Percentiles rank a stretch among this genome's conserved stretches.
Evolutionary conservation across 1,140 invertebrate species (phyloP).

Genomic region (Lordiphosa clarofinis): DNA sequence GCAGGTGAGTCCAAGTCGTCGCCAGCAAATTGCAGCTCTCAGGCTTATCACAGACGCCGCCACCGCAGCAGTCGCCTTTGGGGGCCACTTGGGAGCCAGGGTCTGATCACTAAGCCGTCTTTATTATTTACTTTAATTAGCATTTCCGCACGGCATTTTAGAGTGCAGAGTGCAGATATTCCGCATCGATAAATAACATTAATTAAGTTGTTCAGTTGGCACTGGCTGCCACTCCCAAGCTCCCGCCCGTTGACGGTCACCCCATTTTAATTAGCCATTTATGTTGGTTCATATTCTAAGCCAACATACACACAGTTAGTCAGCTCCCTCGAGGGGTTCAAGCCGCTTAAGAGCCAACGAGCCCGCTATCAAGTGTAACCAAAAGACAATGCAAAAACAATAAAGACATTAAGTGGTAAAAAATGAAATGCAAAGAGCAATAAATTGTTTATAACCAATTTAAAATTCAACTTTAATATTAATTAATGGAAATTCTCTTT

Average conservation of each 20-base stretch:
- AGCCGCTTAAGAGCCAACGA: slow-evolving; percentile 15
- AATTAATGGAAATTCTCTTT: no score
- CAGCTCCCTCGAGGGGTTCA: slow-evolving; percentile 10
- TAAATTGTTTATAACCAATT: no score
- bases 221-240: slow-evolving; percentile 7
- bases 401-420: no score
- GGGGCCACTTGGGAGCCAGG: slow-evolving; percentile 4
- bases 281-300: slow-evolving; percentile 17
- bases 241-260: slow-evolving; percentile 2
- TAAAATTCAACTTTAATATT: no score
- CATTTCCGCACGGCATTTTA: slow-evolving; percentile 54
- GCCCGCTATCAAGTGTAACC: slow-evolving; percentile 23
- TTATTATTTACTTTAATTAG: slow-evolving; percentile 76
- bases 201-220: slow-evolving; percentile 71
- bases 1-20: slow-evolving; percentile 43
- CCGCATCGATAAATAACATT: slow-evolving; percentile 73
- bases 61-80: slow-evolving; percentile 42
- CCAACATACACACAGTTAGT: background rate
- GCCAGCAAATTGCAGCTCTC: slow-evolving; percentile 53
- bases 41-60: slow-evolving; percentile 63
- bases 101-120: slow-evolving; percentile 23
- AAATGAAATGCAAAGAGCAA: no score
- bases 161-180: slow-evolving; percentile 53
- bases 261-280: slow-evolving; percentile 56
- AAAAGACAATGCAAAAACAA: background rate